phyloP scores from a whole-genome alignment of 2,113 vertebrate species.

The Dicentrarchus labrax region DNA sequence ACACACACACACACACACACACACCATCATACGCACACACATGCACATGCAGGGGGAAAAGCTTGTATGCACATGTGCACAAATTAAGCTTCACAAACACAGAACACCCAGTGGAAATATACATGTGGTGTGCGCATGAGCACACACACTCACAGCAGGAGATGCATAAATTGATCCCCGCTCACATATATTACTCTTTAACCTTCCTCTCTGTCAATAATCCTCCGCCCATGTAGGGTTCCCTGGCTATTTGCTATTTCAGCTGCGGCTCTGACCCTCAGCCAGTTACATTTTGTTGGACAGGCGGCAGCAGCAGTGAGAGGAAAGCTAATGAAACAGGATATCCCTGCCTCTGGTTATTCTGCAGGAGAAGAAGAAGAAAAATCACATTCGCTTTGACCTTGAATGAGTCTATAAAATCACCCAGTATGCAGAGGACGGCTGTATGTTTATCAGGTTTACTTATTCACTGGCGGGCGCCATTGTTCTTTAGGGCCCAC shows the following conservation, averaged over 20 bases:
- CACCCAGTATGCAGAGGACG: constrained; percentile 5
- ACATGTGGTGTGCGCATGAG: neutral
- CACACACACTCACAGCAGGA: neutral
- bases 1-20: constrained; percentile 11
- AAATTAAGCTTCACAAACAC: constrained; percentile 29
- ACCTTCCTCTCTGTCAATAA: constrained; percentile 58
- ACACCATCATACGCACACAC: neutral
- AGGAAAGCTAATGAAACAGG: constrained; percentile 75
- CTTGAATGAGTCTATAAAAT: constrained; percentile 61
- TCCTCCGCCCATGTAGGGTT: constrained; percentile 37
- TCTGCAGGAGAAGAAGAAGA: constrained; percentile 46
- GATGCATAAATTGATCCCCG: constrained; percentile 50
- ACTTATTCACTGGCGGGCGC: constrained; percentile 18
- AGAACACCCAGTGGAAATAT: constrained; percentile 15
- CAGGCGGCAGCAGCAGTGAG: constrained; percentile 51
- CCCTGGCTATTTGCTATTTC: constrained; percentile 64
- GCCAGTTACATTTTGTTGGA: constrained; percentile 60
- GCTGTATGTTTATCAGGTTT: constrained; percentile 29
- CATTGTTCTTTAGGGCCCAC: constrained; percentile 33
- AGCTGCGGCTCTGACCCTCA: constrained; percentile 62
- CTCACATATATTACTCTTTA: constrained; percentile 52
- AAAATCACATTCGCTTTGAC: constrained; percentile 55
- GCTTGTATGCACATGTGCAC: constrained; percentile 21
- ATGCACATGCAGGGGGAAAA: constrained; percentile 10
- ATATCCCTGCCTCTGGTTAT: constrained; percentile 62